Base-by-base conservation (phyloP, 2,113 vertebrate genomes). In the Muntiacus muntjak region DNA sequence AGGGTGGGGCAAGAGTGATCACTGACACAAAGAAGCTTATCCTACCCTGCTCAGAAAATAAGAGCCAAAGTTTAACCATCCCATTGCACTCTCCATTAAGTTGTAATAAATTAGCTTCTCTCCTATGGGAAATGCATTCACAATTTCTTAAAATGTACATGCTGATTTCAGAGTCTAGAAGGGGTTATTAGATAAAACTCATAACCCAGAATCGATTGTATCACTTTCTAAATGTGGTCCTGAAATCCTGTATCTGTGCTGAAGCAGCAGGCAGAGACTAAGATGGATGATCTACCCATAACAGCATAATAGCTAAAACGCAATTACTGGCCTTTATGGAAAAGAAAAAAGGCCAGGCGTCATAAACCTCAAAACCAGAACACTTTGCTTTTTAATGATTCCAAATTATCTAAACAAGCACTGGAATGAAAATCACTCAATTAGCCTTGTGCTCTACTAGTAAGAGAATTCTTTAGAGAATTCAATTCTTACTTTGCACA, bases 311-410 rank as follows among this genome's bases (percentile, higher is more conserved):
- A 33, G 89, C 57, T 43, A 16, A 74, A 87, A 96, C 2, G 60
- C 57, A 95, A 93, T 91, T 87, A 54, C 55, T 74, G 82, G 86
- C 45, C n/a, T 95, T 84, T 81, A 74, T 19, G 55, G 89, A 43
- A 76, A 94, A 64, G 54, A 50, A 95, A 95, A 94, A 76, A 57
- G 43, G 28, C n/a, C 55, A 82, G 81, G 83, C 9, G 12, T 50
- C 83, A 30, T 57, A 40, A 93, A 64, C 91, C 82, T 74, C 82
- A 84, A 84, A 95, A 88, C 86, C 62, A 76, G 95, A 91, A 94
- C 85, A 58, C 78, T 94, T 71, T n/a, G 60, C 86, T 91, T 95
- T 96, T 95, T 84, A 96, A 93, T 92, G 92, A 89, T 54, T 86
- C 55, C 71, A 92, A 91, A 94, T 96, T 50, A 97, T 86, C 89